These are phyloP conservation scores for Zaprionus africanus DNA, from an alignment of 1,140 invertebrate species.

Conservation along the genomic window DNA sequence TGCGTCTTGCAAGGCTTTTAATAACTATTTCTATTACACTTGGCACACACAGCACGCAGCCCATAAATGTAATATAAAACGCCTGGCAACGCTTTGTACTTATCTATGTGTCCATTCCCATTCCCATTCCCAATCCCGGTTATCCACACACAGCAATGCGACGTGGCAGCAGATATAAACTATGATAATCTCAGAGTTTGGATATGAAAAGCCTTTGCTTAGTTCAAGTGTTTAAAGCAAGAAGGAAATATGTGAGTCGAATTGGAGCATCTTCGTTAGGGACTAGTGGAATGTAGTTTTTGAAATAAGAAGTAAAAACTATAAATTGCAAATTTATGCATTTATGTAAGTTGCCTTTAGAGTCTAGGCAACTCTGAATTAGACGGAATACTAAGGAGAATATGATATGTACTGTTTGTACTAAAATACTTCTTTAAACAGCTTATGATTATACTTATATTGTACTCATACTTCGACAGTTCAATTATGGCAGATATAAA, in stretches of 20 bases:
- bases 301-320: too few species aligned
- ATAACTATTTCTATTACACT: constrained; percentile 81
- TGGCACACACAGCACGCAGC: constrained; percentile 73
- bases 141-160: neutral
- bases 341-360: too few species aligned
- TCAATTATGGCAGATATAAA: too few species aligned
- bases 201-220: neutral
- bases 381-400: too few species aligned
- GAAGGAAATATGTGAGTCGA: neutral
- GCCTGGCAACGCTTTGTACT: constrained; percentile 69
- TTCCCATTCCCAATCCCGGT: constrained; percentile 19
- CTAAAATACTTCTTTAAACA: too few species aligned
- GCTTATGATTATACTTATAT: too few species aligned
- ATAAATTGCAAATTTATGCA: too few species aligned
- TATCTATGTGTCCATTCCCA: constrained; percentile 56
- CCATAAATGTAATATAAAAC: constrained; percentile 49
- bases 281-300: too few species aligned
- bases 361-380: too few species aligned
- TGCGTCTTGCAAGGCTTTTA: constrained; percentile 61
- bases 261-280: neutral
- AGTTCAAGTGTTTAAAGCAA: neutral
- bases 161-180: neutral
- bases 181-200: constrained; percentile 10
- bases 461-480: too few species aligned
- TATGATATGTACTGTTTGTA: too few species aligned